Percentiles rank a stretch among this genome's conserved stretches.
These are phyloP conservation scores for Drosophila bocqueti DNA, from an alignment of 1,140 invertebrate genomes.

Conservation along the genomic window DNA sequence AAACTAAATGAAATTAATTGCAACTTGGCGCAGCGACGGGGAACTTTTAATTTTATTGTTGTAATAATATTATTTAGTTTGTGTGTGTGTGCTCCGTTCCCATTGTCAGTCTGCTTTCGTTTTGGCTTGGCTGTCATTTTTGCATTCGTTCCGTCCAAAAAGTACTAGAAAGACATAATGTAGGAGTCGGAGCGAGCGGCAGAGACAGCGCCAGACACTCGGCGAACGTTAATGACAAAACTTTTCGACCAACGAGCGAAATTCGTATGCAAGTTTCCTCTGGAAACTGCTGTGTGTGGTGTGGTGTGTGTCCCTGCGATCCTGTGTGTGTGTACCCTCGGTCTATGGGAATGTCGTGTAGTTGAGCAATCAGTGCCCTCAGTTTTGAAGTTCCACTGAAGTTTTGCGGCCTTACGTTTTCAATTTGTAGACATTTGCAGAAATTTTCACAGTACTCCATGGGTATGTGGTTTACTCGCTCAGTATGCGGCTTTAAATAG, in stretches of 20 bases:
- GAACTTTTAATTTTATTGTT: conserved; percentile 79
- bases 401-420: conserved; percentile 65
- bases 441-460: conserved; percentile 35
- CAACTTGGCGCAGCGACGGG: conserved; percentile 57
- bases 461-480: neutral
- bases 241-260: conserved; percentile 73
- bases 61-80: conserved; percentile 78
- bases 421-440: conserved; percentile 50
- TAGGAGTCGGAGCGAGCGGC: conserved; percentile 36
- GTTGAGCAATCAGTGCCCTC: conserved; percentile 67
- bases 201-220: conserved; percentile 33
- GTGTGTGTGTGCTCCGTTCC: conserved; percentile 28
- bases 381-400: conserved; percentile 61
- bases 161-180: conserved; percentile 70
- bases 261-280: conserved; percentile 68
- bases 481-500: neutral
- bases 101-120: conserved; percentile 39
- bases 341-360: conserved; percentile 46
- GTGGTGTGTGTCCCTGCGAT: conserved; percentile 1
- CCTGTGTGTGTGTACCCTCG: conserved; percentile 8
- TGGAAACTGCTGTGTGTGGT: conserved; percentile 14
- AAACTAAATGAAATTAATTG: conserved; percentile 83
- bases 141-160: conserved; percentile 65
- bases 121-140: conserved; percentile 63
- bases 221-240: conserved; percentile 81